A percentile compares a stretch with the other conserved stretches of the same genome.
phyloP scores from a whole-genome alignment of 2,888 invertebrate species.

The Cephus pulcher region DNA sequence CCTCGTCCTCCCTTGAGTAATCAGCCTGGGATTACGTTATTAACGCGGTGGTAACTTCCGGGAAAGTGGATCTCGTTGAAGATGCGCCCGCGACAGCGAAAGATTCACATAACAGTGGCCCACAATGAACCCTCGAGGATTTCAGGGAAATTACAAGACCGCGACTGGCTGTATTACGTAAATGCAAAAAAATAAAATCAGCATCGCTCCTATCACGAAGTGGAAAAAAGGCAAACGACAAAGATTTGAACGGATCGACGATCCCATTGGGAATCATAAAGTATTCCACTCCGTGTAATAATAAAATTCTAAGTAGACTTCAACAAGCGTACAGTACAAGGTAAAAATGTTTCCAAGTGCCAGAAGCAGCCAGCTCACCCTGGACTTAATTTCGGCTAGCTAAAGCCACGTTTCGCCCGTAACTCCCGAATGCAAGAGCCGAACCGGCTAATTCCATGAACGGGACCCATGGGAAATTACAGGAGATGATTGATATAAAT shows the following conservation, averaged over 20 bases:
- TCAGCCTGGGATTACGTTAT: neutral
- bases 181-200: neutral
- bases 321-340: neutral
- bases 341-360: neutral
- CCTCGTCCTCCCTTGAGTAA: neutral
- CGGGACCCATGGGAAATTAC: conserved; percentile 59
- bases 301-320: neutral
- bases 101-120: neutral
- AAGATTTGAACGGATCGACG: neutral
- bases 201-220: neutral
- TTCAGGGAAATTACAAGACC: neutral
- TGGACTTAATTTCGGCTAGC: neutral
- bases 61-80: neutral
- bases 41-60: neutral
- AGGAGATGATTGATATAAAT: conserved; percentile 52
- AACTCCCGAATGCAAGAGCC: conserved; percentile 27
- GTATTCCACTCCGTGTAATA: neutral
- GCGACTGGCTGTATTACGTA: neutral
- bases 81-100: neutral
- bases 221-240: neutral
- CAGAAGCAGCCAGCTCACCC: neutral
- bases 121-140: neutral
- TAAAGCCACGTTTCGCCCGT: neutral
- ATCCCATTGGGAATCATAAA: neutral
- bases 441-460: conserved; percentile 50